phyloP scores from a whole-genome alignment of 2,113 vertebrate genomes.

The Clupea harengus region DNA sequence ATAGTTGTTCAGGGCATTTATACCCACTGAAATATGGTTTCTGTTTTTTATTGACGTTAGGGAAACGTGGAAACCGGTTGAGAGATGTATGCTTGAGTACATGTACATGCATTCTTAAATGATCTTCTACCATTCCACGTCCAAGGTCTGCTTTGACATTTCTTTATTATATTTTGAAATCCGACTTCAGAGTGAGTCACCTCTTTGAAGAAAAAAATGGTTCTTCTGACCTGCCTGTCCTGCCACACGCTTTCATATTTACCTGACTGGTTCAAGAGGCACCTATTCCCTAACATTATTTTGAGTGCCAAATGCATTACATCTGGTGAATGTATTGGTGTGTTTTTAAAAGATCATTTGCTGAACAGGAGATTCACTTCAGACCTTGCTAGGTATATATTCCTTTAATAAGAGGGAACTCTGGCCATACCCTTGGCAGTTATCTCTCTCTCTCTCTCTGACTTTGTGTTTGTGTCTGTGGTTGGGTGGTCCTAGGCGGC shows the following conservation, averaged over 20 bases:
- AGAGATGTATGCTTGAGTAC: no score
- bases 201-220: not conserved
- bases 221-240: not conserved
- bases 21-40: no score
- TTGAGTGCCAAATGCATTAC: not conserved
- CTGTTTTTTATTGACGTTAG: no score
- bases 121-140: no score
- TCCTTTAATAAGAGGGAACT: not conserved
- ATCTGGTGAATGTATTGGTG: not conserved
- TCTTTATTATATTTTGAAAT: not conserved
- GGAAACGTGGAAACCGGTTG: no score
- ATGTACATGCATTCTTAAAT: no score
- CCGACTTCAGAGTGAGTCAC: not conserved
- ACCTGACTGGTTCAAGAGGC: not conserved
- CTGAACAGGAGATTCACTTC: not conserved
- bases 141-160: not conserved
- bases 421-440: no score
- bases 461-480: not conserved
- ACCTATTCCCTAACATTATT: not conserved
- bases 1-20: no score
- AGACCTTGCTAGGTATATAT: not conserved
- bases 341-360: not conserved
- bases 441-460: no score
- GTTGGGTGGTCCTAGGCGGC: not conserved
- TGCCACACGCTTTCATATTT: not conserved